Percentiles rank a stretch among this genome's conserved stretches.
These are phyloP conservation scores for Barbus barbus DNA, from an alignment of 2,113 vertebrate species.

Conservation along the genomic window DNA sequence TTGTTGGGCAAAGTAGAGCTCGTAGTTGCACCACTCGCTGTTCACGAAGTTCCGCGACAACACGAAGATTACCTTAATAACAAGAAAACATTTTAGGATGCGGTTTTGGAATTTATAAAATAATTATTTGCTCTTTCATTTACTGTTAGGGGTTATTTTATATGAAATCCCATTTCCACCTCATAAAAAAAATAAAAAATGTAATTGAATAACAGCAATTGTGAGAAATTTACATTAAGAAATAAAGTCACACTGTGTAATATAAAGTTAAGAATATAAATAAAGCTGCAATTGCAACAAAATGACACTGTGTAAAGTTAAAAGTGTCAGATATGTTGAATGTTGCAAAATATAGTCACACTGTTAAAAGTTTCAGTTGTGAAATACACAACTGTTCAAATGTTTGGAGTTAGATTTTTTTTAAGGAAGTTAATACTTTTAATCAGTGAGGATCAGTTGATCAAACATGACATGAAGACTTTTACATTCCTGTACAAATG, in stretches of 20 bases:
- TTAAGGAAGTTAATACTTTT: background rate
- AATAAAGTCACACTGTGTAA: background rate
- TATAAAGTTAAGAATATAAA: too few relatives aligned
- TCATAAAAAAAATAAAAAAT: background rate
- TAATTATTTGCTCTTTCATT: background rate
- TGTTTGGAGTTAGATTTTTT: background rate
- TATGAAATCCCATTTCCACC: background rate
- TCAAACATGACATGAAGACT: background rate
- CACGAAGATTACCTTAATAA: slow-evolving; percentile 78
- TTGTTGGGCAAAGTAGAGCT: slow-evolving; percentile 87
- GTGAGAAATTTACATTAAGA: background rate
- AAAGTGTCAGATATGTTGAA: background rate
- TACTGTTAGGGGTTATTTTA: background rate
- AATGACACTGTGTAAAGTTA: background rate
- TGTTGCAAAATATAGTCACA: background rate
- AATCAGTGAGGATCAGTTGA: background rate
- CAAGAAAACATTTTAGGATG: slow-evolving; percentile 24
- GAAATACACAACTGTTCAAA: background rate
- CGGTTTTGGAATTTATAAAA: background rate
- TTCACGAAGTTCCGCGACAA: slow-evolving; percentile 82
- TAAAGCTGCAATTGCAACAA: background rate
- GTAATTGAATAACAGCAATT: too few relatives aligned
- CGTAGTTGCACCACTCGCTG: slow-evolving; percentile 90
- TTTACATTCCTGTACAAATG: background rate
- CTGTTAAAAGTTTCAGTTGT: too few relatives aligned